Percentiles rank a stretch among this genome's conserved stretches.
phyloP scores from a whole-genome alignment of 2,113 vertebrate species.

The Burhinus bistriatus region DNA sequence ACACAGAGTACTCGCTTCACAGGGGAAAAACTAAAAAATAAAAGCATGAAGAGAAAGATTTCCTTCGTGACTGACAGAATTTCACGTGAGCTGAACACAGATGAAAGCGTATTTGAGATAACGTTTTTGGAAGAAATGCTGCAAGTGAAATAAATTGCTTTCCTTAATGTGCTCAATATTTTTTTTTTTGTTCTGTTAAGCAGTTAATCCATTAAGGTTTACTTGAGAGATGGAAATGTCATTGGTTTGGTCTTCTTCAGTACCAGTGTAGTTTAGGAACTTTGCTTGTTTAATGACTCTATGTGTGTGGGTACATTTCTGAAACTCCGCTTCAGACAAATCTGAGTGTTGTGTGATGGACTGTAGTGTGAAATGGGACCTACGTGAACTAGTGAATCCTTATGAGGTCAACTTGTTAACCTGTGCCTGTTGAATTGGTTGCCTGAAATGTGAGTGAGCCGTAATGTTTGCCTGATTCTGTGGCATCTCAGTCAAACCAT shows the following conservation, averaged over 20 bases:
- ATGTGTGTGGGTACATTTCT: not conserved
- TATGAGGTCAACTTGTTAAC: not conserved
- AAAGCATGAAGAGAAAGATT: not conserved
- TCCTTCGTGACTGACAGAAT: not conserved
- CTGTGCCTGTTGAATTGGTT: not conserved
- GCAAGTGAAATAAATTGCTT: not conserved
- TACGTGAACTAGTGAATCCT: not conserved
- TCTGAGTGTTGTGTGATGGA: not conserved
- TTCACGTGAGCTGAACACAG: not conserved
- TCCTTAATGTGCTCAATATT: not conserved
- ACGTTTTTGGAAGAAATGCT: not conserved
- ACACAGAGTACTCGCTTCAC: not conserved
- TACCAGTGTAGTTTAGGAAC: not conserved
- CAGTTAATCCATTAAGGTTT: not conserved
- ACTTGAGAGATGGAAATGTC: not conserved
- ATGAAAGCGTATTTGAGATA: not conserved
- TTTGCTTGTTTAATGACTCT: not conserved
- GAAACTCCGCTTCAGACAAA: not conserved
- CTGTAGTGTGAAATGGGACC: not conserved
- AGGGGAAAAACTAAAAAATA: no score
- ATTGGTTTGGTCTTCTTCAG: not conserved
- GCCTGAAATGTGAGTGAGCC: not conserved
- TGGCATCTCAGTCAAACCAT: not conserved
- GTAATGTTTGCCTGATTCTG: fast-evolving
- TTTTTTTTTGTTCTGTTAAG: not conserved